Percentiles rank a stretch among this genome's conserved stretches.
Conservation (phyloP, 2,797 vertebrate species). For the Serranus cabrilla region DNA sequence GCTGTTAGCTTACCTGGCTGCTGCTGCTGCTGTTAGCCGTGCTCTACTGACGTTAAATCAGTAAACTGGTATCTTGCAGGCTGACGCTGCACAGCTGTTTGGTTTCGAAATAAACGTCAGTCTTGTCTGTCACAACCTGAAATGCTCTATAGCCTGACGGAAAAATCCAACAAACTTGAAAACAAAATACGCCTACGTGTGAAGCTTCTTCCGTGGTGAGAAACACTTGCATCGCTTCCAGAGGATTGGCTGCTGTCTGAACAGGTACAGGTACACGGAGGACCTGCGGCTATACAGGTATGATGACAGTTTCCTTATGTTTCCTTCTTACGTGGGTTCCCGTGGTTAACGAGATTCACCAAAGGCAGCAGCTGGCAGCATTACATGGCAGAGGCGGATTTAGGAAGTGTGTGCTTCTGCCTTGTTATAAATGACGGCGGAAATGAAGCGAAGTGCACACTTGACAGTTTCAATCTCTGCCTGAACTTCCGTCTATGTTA, state of each 20-base stretch:
- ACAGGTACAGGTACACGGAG: neutral
- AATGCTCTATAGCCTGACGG: neutral
- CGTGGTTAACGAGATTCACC: neutral
- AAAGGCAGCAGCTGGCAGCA: neutral
- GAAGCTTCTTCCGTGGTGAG: neutral
- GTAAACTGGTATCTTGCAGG: neutral
- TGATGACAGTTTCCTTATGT: rapidly evolving
- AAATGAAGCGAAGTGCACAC: conserved; percentile 13
- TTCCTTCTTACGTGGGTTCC: neutral
- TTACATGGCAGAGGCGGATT: neutral
- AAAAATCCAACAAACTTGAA: neutral
- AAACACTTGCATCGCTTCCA: neutral
- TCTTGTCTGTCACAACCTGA: neutral
- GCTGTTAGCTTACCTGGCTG: conserved; percentile 37
- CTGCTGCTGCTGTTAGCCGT: neutral
- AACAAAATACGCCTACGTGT: neutral
- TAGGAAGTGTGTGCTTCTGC: conserved; percentile 39
- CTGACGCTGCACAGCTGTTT: neutral
- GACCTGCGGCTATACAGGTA: neutral
- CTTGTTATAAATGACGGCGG: conserved; percentile 17
- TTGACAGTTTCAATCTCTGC: neutral
- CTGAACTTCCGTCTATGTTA: neutral
- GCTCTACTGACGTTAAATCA: neutral
- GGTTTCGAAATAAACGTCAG: neutral
- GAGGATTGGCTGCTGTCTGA: no score